These are phyloP conservation scores for Sinocyclocheilus rhinocerous DNA, from an alignment of 2,113 vertebrate species.

Conservation along the genomic window DNA sequence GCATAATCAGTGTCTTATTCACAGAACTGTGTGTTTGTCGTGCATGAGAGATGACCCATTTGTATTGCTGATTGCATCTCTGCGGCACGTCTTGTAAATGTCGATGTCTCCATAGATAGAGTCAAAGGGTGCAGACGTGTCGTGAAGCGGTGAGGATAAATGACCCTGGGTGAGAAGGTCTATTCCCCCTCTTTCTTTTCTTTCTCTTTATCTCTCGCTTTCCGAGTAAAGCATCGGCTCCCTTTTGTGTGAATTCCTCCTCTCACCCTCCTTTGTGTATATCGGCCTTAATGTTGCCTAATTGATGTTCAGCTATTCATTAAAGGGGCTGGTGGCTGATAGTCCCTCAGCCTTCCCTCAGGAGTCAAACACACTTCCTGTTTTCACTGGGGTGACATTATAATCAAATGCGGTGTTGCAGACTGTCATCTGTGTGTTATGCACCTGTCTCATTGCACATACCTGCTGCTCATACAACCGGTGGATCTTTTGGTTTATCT, in stretches of 20 bases:
- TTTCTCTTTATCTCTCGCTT: neutral
- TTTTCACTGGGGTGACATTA: constrained; percentile 2
- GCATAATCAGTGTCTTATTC: constrained; percentile 20
- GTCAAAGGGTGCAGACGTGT: neutral
- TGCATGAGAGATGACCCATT: neutral
- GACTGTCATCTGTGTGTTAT: neutral
- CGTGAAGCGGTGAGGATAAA: constrained; percentile 25
- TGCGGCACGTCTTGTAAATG: neutral
- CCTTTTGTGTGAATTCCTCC: constrained; percentile 31
- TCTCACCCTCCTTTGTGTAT: constrained; percentile 20
- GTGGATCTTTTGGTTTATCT: neutral
- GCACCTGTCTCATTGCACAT: too few species aligned
- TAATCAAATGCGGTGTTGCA: neutral
- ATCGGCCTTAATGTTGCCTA: constrained; percentile 58
- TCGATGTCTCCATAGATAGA: neutral
- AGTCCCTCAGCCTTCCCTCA: constrained; percentile 28
- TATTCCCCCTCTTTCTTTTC: constrained; percentile 6
- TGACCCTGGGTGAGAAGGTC: constrained; percentile 14
- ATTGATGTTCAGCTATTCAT: constrained; percentile 67
- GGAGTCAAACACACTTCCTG: neutral
- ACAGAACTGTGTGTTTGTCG: neutral
- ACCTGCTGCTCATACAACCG: too few species aligned
- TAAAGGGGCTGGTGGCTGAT: constrained; percentile 58
- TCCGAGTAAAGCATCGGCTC: neutral
- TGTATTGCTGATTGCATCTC: constrained; percentile 18